phyloP scores from a whole-genome alignment of 2,113 vertebrate genomes.

The Istiophorus platypterus region DNA sequence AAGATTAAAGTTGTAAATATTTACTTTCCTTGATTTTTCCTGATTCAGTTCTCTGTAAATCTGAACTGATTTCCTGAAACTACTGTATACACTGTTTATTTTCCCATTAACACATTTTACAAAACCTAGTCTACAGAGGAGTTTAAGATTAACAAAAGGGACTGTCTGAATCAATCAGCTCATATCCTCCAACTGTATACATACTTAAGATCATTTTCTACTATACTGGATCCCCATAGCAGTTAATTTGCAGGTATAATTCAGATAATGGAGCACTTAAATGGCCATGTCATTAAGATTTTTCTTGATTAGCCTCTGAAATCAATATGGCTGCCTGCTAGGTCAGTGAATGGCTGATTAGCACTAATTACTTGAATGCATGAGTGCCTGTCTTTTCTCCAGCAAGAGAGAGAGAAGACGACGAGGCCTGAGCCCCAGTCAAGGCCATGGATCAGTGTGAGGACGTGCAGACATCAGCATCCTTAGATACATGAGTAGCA shows the following conservation, averaged over 20 bases:
- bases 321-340: slow-evolving; percentile 63
- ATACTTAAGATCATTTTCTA: slow-evolving; percentile 30
- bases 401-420: slow-evolving; percentile 1
- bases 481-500: not conserved
- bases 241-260: slow-evolving; percentile 64
- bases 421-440: slow-evolving; percentile 18
- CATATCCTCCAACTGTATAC: not conserved
- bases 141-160: not conserved
- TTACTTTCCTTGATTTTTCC: slow-evolving; percentile 13
- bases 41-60: not conserved
- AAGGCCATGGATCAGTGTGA: not conserved
- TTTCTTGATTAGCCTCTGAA: slow-evolving; percentile 66
- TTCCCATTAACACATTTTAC: not conserved
- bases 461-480: slow-evolving; percentile 31
- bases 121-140: not conserved
- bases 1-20: slow-evolving; percentile 88
- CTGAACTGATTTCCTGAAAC: not conserved
- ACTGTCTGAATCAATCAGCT: slow-evolving; percentile 6
- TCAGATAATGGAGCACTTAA: slow-evolving; percentile 59
- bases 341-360: slow-evolving; percentile 65
- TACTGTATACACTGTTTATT: not conserved
- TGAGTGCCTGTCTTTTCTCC: slow-evolving; percentile 54
- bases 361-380: slow-evolving; percentile 60
- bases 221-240: slow-evolving; percentile 14
- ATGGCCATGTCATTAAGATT: slow-evolving; percentile 66